A percentile compares a stretch with the other conserved stretches of the same genome.
Evolutionary conservation across 1,140 invertebrate genomes (phyloP).

Genomic region (Euwallacea fornicatus): DNA sequence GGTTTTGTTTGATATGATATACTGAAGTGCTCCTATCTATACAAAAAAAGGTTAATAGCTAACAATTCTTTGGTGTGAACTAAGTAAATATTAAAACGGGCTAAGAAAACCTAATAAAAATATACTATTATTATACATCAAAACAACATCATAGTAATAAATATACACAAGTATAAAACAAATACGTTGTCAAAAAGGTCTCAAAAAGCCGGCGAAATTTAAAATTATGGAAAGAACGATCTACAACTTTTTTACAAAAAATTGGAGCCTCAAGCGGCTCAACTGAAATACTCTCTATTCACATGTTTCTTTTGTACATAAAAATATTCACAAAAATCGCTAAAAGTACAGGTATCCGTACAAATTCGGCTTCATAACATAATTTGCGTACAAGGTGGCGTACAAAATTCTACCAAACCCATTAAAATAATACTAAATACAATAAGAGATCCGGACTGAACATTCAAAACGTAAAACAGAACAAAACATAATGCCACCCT

Average conservation of each 20-base stretch:
- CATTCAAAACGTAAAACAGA: no score
- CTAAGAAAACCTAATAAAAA: conserved; percentile 46
- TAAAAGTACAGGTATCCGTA: no score
- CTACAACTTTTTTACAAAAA: no score
- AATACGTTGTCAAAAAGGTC: no score
- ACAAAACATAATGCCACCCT: no score
- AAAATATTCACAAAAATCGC: no score
- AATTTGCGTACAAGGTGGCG: no score
- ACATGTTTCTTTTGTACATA: not conserved
- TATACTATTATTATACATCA: conserved; percentile 36
- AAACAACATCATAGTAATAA: conserved; percentile 33
- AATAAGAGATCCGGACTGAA: no score
- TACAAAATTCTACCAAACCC: no score
- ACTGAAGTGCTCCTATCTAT: conserved; percentile 13
- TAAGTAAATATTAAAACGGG: conserved; percentile 48
- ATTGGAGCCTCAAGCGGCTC: not conserved
- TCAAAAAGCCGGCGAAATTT: conserved; percentile 25
- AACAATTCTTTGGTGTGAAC: conserved; percentile 53
- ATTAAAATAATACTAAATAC: no score
- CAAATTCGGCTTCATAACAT: no score
- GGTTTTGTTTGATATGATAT: conserved; percentile 46
- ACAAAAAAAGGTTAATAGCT: conserved; percentile 37
- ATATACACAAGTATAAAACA: conserved; percentile 40
- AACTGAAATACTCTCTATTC: not conserved
- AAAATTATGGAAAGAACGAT: not conserved